Evolutionary conservation across 2,888 invertebrate genomes (phyloP), one percentile per base, ranked within the genome.

Genomic region (Andrena marginata): DNA sequence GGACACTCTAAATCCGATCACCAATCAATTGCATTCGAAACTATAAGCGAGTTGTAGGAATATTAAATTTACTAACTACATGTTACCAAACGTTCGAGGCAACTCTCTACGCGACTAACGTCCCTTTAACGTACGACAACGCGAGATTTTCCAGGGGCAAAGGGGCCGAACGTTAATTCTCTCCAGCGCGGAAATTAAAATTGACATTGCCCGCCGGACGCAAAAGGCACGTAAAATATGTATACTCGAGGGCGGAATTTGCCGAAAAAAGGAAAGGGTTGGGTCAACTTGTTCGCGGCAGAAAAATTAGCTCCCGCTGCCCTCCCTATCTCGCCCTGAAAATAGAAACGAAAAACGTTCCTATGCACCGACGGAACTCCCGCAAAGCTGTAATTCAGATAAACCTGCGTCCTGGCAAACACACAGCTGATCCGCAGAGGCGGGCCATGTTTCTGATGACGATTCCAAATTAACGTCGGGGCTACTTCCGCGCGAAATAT

Each of bases 391-490:
- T 13, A 10, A 35, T 26, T n/a, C 63, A 35, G 26, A 54, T 33
- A 51, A 42, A 42, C 6, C n/a, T 64, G 31, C 56, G 10, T 23
- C 26, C 31, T 60, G 20, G 20, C 26, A 48, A 60, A 35, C 62
- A 26, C 16, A 23, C 35, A 29, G 29, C 4, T 29, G 60, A 23
- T 62, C 7, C 23, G 7, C 56, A 13, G 26, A n/a, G 8, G 20
- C 63, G 42, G 54, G 10, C 51, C 26, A 29, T 26, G 42, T 74
- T 10, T 10, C 42, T 20, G 54, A 69, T 76, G 76, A 76, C 63
- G 76, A 76, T 56, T 64, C 56, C 63, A 29, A 70, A 76, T 76
- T 70, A 76, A 76, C 76, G 33, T 63, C 69, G 42, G 5, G 13
- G 31, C 54, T 42, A 76, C 54, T 56, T 42, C 76, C 69, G 31